Percentiles rank a stretch among this genome's conserved stretches.
Conservation (phyloP, 1,140 invertebrate species). For the Pissodes strobi region DNA sequence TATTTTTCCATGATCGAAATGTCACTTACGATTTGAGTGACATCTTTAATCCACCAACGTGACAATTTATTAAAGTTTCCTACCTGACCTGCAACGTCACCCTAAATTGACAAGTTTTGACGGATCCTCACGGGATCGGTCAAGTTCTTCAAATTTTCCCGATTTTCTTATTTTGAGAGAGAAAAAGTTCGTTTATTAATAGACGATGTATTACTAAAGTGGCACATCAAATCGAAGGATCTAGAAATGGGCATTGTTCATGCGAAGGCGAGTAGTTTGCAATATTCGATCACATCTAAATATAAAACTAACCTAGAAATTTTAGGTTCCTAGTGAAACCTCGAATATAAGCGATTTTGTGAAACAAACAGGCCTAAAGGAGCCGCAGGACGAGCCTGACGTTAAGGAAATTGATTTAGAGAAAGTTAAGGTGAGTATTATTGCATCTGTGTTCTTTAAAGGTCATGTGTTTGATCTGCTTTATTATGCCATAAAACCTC, state of each 20-base stretch:
- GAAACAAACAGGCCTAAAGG: slow-evolving; percentile 19
- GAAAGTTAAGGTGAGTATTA: slow-evolving; percentile 26
- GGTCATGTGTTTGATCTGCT: too few relatives aligned
- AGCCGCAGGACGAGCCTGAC: slow-evolving; percentile 16
- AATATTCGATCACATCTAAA: slow-evolving; percentile 15
- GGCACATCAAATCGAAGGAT: neutral
- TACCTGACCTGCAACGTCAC: neutral
- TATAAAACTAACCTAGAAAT: slow-evolving; percentile 30
- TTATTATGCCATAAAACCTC: too few relatives aligned
- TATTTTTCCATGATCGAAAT: too few relatives aligned
- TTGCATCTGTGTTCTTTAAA: neutral
- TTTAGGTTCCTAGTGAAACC: slow-evolving; percentile 32
- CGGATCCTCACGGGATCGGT: neutral
- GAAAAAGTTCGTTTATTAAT: neutral
- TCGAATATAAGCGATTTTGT: slow-evolving; percentile 26
- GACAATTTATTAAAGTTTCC: neutral
- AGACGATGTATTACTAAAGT: neutral
- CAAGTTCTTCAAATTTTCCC: slow-evolving; percentile 8
- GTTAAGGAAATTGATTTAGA: slow-evolving; percentile 38
- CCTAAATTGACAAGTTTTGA: slow-evolving; percentile 3
- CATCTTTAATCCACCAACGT: neutral
- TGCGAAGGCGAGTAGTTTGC: slow-evolving; percentile 27
- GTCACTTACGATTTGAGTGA: too few relatives aligned
- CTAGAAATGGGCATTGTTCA: slow-evolving; percentile 37
- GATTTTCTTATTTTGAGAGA: neutral